These are phyloP conservation scores for Pogonophryne albipinna DNA, from an alignment of 2,797 vertebrate species.

Conservation along the genomic window DNA sequence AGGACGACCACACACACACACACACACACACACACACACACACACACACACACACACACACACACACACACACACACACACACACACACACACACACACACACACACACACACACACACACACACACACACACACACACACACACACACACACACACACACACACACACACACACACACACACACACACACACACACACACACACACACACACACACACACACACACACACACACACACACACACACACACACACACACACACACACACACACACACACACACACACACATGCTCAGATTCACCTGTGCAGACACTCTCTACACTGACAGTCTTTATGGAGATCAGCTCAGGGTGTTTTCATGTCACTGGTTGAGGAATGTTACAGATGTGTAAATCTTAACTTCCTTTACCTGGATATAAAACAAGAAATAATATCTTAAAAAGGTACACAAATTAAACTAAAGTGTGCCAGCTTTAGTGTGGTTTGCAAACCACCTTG, in stretches of 20 bases:
- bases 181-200: neutral
- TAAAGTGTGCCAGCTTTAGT: no score
- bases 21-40: no score
- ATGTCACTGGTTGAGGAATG: neutral
- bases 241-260: neutral
- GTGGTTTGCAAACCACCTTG: no score
- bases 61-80: no score
- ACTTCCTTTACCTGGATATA: no score
- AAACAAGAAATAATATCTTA: no score
- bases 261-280: no score
- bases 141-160: constrained; percentile 11
- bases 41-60: no score
- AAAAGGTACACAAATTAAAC: no score
- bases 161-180: constrained; percentile 7
- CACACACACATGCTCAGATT: constrained; percentile 24
- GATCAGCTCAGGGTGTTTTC: neutral
- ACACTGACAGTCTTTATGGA: neutral
- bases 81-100: no score
- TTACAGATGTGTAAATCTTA: neutral
- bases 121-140: constrained; percentile 11
- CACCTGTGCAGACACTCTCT: constrained; percentile 4
- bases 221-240: neutral
- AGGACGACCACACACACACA: constrained; percentile 2
- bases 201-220: neutral
- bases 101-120: constrained; percentile 11